Evolutionary conservation across 2,888 invertebrate species (phyloP).

Genomic region (Stenotaenia linearis): DNA sequence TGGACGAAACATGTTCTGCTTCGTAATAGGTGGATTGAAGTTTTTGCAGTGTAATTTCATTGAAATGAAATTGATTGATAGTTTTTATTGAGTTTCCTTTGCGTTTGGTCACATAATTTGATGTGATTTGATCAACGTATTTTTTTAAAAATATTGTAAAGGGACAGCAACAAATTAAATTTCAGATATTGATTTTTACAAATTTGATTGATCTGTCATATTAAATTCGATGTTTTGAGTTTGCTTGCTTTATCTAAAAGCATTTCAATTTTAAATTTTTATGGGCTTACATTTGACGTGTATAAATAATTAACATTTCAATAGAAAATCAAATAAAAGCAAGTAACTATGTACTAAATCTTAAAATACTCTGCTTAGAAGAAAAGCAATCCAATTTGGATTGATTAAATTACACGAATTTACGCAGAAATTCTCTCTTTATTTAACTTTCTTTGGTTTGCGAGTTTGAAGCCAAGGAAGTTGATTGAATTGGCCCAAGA

Average conservation of each 20-base stretch:
- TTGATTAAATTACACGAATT: no score
- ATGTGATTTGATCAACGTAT: background rate
- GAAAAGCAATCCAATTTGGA: no score
- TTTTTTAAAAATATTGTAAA: no score
- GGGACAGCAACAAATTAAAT: background rate
- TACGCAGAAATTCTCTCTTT: no score
- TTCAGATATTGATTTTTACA: background rate
- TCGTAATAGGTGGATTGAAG: background rate
- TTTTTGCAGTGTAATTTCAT: background rate
- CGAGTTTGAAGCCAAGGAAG: no score
- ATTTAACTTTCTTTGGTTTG: no score
- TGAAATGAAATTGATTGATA: background rate
- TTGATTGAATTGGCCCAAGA: no score
- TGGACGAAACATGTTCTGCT: background rate
- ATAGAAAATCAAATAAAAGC: background rate
- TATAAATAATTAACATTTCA: background rate
- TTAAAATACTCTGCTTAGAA: background rate
- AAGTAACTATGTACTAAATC: background rate
- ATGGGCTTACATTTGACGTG: background rate
- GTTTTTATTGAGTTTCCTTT: background rate
- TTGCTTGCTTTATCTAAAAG: background rate
- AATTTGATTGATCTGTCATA: background rate
- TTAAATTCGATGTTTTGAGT: background rate
- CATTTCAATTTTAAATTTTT: background rate
- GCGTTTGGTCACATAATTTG: background rate